A percentile compares a stretch with the other conserved stretches of the same genome.
These are phyloP conservation scores for Chiloscyllium punctatum DNA, from an alignment of 2,797 vertebrate species.

Conservation along the genomic window DNA sequence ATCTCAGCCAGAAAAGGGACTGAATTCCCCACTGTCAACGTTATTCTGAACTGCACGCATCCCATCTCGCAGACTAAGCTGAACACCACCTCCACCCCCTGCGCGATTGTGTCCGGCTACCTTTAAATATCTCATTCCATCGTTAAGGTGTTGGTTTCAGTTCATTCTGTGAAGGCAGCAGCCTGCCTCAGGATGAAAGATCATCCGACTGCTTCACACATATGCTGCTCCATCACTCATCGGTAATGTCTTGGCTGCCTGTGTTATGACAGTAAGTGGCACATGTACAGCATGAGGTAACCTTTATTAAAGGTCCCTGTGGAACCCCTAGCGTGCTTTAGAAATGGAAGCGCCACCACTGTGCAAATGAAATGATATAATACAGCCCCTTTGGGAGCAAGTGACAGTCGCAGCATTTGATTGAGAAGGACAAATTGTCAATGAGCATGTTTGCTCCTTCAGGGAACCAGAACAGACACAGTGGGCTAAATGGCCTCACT, in stretches of 20 bases:
- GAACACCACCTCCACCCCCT: too few relatives aligned
- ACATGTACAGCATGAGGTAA: conserved; percentile 37
- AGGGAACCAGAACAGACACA: not conserved
- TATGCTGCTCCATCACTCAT: conserved; percentile 38
- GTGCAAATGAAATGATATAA: conserved; percentile 40
- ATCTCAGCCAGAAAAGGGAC: not conserved
- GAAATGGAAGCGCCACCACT: conserved; percentile 4
- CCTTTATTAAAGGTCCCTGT: conserved; percentile 39
- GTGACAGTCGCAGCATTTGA: not conserved
- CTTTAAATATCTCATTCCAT: not conserved
- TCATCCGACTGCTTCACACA: not conserved
- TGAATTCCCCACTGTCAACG: not conserved
- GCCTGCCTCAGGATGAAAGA: not conserved
- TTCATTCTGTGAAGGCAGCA: not conserved
- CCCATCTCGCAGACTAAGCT: too few relatives aligned
- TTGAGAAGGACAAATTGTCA: not conserved
- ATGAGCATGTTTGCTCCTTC: not conserved
- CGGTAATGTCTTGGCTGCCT: conserved; percentile 41
- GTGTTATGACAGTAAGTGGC: conserved; percentile 38
- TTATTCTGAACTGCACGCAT: too few relatives aligned
- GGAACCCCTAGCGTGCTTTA: conserved; percentile 37
- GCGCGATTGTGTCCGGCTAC: not conserved
- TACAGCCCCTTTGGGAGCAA: conserved; percentile 37
- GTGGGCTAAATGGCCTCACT: not conserved
- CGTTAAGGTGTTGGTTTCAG: not conserved